These are phyloP conservation scores for Gavia stellata DNA, from an alignment of 2,113 vertebrate genomes.

Conservation along the genomic window DNA sequence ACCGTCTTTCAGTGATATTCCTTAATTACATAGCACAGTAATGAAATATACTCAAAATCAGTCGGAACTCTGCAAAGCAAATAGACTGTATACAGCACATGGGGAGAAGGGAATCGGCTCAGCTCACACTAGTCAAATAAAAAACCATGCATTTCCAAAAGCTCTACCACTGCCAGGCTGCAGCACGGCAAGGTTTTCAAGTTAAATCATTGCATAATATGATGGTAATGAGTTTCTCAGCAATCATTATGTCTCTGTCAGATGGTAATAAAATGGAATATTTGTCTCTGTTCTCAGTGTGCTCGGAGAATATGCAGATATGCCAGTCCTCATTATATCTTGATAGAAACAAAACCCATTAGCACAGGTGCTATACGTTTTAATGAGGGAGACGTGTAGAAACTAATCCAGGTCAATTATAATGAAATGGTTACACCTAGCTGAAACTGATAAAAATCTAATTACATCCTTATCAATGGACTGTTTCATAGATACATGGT, in stretches of 20 bases:
- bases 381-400: slow-evolving; percentile 68
- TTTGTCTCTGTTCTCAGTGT: slow-evolving; percentile 58
- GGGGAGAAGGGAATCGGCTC: not conserved
- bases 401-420: slow-evolving; percentile 68
- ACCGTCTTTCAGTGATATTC: not conserved
- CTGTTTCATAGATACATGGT: not conserved
- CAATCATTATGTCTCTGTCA: slow-evolving; percentile 74
- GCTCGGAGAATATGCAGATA: slow-evolving; percentile 59
- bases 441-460: slow-evolving; percentile 65
- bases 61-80: not conserved
- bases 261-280: slow-evolving; percentile 67
- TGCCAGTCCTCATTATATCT: slow-evolving; percentile 70
- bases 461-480: slow-evolving; percentile 31
- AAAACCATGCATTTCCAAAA: not conserved
- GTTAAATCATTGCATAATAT: slow-evolving; percentile 72
- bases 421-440: slow-evolving; percentile 58
- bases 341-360: slow-evolving; percentile 73
- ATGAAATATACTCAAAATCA: not conserved
- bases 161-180: not conserved
- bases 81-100: not conserved
- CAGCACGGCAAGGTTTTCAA: slow-evolving; percentile 35
- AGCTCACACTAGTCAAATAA: not conserved
- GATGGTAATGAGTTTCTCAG: slow-evolving; percentile 72
- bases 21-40: not conserved
- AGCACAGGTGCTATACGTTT: slow-evolving; percentile 63